These are phyloP conservation scores for Pararge aegeria DNA, from an alignment of 1,140 invertebrate genomes.

Conservation along the genomic window DNA sequence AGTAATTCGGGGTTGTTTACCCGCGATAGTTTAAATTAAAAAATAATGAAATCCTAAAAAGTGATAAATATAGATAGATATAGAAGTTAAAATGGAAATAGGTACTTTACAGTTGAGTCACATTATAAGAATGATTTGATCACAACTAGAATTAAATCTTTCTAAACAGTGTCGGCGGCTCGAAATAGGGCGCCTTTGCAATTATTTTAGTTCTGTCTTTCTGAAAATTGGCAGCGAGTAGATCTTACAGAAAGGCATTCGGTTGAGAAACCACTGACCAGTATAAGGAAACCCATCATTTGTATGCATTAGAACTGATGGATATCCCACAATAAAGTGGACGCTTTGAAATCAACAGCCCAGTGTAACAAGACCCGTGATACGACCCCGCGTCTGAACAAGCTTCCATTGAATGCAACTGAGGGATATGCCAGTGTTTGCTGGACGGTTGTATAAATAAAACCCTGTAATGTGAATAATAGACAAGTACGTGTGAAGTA, in stretches of 20 bases:
- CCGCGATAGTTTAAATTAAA: no score
- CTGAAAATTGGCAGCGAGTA: slow-evolving; percentile 78
- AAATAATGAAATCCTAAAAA: no score
- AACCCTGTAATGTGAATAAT: slow-evolving; percentile 14
- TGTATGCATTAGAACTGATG: slow-evolving; percentile 6
- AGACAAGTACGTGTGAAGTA: slow-evolving; percentile 10
- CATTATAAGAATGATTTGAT: slow-evolving; percentile 26
- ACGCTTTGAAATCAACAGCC: background rate
- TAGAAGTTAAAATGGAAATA: background rate
- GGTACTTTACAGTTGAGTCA: slow-evolving; percentile 3
- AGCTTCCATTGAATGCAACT: background rate
- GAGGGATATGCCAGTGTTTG: slow-evolving; percentile 2
- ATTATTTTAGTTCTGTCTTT: slow-evolving; percentile 79
- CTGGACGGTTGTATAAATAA: slow-evolving; percentile 12
- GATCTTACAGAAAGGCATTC: slow-evolving; percentile 73
- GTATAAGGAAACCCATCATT: slow-evolving; percentile 16
- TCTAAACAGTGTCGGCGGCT: slow-evolving; percentile 65
- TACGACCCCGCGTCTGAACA: slow-evolving; percentile 30
- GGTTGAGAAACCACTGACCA: slow-evolving; percentile 70
- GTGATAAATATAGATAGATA: background rate
- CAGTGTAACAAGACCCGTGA: slow-evolving; percentile 38
- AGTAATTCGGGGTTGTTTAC: no score
- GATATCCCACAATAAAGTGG: slow-evolving; percentile 2
- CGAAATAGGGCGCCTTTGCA: slow-evolving; percentile 77
- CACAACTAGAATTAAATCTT: slow-evolving; percentile 74